These are phyloP conservation scores for Spicauda simplicius DNA, from an alignment of 2,888 invertebrate genomes.

Conservation along the genomic window DNA sequence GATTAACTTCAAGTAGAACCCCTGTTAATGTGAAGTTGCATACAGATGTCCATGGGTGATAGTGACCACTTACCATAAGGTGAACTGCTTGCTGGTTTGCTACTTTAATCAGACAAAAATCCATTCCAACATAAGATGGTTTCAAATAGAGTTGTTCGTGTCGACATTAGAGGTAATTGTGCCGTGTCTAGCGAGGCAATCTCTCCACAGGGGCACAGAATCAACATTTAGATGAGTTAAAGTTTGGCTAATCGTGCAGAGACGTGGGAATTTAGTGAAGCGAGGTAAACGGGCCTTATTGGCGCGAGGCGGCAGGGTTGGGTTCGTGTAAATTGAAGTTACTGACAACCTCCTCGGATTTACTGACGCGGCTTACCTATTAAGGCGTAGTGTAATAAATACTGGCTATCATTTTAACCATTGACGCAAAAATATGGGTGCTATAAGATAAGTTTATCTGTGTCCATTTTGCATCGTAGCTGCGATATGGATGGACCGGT, in stretches of 20 bases:
- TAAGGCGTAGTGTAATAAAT: too few species aligned
- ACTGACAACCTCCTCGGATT: constrained; percentile 67
- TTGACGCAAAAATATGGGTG: too few species aligned
- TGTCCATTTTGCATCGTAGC: too few species aligned
- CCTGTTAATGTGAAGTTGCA: too few species aligned
- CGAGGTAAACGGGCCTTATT: constrained; percentile 72
- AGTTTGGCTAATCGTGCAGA: constrained; percentile 16
- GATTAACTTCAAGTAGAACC: too few species aligned
- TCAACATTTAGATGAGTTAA: constrained; percentile 31
- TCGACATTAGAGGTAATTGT: constrained; percentile 20
- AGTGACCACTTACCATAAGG: too few species aligned
- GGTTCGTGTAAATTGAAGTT: constrained; percentile 73
- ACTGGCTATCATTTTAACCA: too few species aligned
- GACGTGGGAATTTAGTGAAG: constrained; percentile 60
- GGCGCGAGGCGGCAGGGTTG: constrained; percentile 53
- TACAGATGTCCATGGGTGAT: too few species aligned
- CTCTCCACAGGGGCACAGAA: constrained; percentile 18
- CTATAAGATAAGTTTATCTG: too few species aligned
- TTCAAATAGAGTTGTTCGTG: background rate
- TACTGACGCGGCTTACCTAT: constrained; percentile 64
- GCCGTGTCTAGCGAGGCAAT: constrained; percentile 28
- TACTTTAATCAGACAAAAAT: too few species aligned
- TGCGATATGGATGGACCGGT: too few species aligned
- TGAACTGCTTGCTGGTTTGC: too few species aligned
- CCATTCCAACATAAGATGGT: background rate